phyloP scores from a whole-genome alignment of 1,140 invertebrate species.

The Acromyrmex charruanus region DNA sequence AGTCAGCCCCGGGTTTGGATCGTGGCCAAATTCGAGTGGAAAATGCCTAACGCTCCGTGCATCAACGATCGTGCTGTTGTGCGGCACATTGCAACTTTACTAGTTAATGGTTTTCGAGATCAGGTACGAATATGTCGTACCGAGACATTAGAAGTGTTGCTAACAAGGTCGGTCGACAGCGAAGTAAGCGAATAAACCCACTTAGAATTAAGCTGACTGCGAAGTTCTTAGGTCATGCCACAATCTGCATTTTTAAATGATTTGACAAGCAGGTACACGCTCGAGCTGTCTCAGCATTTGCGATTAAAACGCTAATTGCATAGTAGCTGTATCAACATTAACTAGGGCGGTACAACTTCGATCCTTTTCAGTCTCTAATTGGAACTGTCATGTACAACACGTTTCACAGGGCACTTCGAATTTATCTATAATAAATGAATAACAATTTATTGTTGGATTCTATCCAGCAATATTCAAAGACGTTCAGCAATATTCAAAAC shows the following conservation, averaged over 20 bases:
- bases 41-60: slow-evolving; percentile 13
- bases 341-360: slow-evolving; percentile 13
- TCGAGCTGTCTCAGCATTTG: slow-evolving; percentile 43
- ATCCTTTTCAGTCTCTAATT: slow-evolving; percentile 33
- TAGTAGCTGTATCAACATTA: slow-evolving; percentile 52
- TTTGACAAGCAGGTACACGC: slow-evolving; percentile 55
- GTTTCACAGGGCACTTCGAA: neutral
- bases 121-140: slow-evolving; percentile 2
- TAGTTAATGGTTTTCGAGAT: slow-evolving; percentile 34
- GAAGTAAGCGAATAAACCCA: slow-evolving; percentile 54
- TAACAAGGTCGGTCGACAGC: slow-evolving; percentile 49
- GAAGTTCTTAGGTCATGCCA: slow-evolving; percentile 53
- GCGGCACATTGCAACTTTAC: slow-evolving; percentile 31
- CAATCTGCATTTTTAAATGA: slow-evolving; percentile 74
- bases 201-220: slow-evolving; percentile 74
- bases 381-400: slow-evolving; percentile 7
- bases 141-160: slow-evolving; percentile 39
- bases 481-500: neutral
- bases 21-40: slow-evolving; percentile 48
- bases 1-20: slow-evolving; percentile 33
- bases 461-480: no score
- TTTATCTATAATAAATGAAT: neutral
- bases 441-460: neutral
- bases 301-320: slow-evolving; percentile 63
- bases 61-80: neutral